Percentiles rank a stretch among this genome's conserved stretches.
Conservation (phyloP, 2,113 vertebrate species). For the Glaucomys volans region DNA sequence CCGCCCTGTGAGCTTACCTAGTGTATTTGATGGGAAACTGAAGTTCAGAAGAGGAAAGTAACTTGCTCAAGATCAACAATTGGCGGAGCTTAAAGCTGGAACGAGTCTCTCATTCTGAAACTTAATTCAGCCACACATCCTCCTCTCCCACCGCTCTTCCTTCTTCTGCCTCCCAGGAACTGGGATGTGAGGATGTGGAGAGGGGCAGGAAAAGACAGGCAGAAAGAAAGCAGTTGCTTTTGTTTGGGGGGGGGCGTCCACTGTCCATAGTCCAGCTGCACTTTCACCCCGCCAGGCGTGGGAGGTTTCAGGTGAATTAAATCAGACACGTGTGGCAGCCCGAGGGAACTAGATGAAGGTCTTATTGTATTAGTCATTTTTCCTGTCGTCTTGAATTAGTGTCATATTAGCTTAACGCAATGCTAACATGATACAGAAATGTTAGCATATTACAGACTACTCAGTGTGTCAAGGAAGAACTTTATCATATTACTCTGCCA, state of each 20-base stretch:
- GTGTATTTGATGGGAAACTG: constrained; percentile 13
- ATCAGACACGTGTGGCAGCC: constrained; percentile 84
- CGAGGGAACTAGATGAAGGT: constrained; percentile 84
- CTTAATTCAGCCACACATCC: background rate
- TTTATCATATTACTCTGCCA: constrained; percentile 84
- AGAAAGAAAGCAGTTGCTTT: background rate
- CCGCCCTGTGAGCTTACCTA: background rate
- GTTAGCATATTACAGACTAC: constrained; percentile 89
- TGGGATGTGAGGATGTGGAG: background rate
- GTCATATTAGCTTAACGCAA: constrained; percentile 89
- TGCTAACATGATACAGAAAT: constrained; percentile 87
- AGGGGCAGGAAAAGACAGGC: background rate
- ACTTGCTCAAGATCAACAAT: constrained; percentile 4
- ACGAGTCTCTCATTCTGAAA: background rate
- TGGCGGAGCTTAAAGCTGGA: background rate
- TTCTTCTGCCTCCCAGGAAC: background rate
- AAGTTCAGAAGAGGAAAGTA: background rate
- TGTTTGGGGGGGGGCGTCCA: constrained; percentile 26
- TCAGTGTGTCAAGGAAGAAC: constrained; percentile 86
- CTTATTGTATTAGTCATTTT: constrained; percentile 89
- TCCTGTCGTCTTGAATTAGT: constrained; percentile 87
- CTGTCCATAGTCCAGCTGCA: background rate
- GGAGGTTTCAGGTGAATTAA: constrained; percentile 86
- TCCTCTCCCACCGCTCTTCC: background rate
- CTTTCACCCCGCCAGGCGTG: constrained; percentile 67